A percentile compares a stretch with the other conserved stretches of the same genome.
Evolutionary conservation across 2,888 invertebrate species (phyloP).

Genomic region (Neoscelio sp.): DNA sequence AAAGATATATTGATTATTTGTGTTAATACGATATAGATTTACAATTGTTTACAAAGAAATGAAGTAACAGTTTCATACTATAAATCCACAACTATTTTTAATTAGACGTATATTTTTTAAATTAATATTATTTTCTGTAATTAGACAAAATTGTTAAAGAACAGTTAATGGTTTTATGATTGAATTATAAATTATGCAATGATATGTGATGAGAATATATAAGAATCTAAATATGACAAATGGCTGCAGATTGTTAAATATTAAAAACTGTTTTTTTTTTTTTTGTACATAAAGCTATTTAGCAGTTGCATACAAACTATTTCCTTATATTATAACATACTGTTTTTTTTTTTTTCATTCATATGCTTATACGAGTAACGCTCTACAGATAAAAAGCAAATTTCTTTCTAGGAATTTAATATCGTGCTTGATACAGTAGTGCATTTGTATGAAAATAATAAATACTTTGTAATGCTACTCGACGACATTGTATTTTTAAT

Average conservation of each 20-base stretch:
- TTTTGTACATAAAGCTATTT: too few relatives aligned
- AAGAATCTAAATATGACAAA: slow-evolving; percentile 8
- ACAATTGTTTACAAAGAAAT: too few relatives aligned
- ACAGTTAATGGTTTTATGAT: too few relatives aligned
- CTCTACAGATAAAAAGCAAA: not conserved
- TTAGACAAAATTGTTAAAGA: too few relatives aligned
- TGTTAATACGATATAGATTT: too few relatives aligned
- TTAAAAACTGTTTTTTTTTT: slow-evolving; percentile 11
- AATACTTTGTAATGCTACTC: slow-evolving; percentile 25
- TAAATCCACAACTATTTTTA: too few relatives aligned
- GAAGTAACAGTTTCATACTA: too few relatives aligned
- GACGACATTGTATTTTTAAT: slow-evolving; percentile 35
- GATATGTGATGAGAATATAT: too few relatives aligned
- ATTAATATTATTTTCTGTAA: too few relatives aligned
- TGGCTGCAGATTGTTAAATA: slow-evolving; percentile 7
- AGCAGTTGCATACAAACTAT: slow-evolving; percentile 1
- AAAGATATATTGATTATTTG: not conserved
- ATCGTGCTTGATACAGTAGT: slow-evolving; percentile 11
- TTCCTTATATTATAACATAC: slow-evolving; percentile 28
- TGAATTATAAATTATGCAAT: too few relatives aligned
- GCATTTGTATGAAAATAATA: slow-evolving; percentile 14
- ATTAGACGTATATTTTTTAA: too few relatives aligned
- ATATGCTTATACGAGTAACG: not conserved
- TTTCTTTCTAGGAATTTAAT: slow-evolving; percentile 30
- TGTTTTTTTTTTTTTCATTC: slow-evolving; percentile 13